Percentiles rank a stretch among this genome's conserved stretches.
Evolutionary conservation across 2,888 invertebrate genomes (phyloP).

Genomic region (Drosophila lutescens): DNA sequence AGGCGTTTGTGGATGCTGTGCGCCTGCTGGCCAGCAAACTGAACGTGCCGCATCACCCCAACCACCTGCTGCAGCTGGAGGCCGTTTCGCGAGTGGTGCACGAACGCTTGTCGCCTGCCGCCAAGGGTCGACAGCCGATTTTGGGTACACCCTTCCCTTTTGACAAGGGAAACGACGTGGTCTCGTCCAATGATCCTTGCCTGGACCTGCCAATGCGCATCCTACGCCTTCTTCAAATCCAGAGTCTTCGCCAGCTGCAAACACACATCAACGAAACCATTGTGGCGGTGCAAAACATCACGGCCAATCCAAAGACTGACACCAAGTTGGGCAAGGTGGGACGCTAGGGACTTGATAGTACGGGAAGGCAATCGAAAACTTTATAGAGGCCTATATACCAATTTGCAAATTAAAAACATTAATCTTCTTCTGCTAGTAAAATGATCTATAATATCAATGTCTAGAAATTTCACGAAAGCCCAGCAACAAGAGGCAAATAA

Average conservation of each 20-base stretch:
- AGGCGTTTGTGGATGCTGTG: constrained; percentile 93
- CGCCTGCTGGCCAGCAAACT: constrained; percentile 91
- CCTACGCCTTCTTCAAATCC: constrained; percentile 89
- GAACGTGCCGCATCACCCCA: constrained; percentile 91
- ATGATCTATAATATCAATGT: neutral
- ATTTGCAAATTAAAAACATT: neutral
- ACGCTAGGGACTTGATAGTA: constrained; percentile 81
- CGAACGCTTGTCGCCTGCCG: constrained; percentile 86
- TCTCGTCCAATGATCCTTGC: constrained; percentile 86
- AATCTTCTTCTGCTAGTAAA: neutral
- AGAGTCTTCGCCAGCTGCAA: constrained; percentile 87
- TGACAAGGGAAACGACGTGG: constrained; percentile 87
- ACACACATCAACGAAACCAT: constrained; percentile 97
- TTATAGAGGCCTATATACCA: neutral
- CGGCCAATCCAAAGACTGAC: constrained; percentile 98
- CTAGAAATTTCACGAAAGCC: neutral
- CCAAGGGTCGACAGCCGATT: constrained; percentile 77
- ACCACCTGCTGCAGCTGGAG: constrained; percentile 90
- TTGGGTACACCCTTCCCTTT: constrained; percentile 89
- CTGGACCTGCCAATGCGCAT: constrained; percentile 91
- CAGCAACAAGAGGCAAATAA: neutral
- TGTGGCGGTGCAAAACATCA: constrained; percentile 95
- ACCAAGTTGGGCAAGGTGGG: constrained; percentile 97
- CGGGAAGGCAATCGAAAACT: neutral
- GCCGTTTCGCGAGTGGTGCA: constrained; percentile 88